These are phyloP conservation scores for Megaceryle alcyon DNA, from an alignment of 2,797 vertebrate species.

Conservation along the genomic window DNA sequence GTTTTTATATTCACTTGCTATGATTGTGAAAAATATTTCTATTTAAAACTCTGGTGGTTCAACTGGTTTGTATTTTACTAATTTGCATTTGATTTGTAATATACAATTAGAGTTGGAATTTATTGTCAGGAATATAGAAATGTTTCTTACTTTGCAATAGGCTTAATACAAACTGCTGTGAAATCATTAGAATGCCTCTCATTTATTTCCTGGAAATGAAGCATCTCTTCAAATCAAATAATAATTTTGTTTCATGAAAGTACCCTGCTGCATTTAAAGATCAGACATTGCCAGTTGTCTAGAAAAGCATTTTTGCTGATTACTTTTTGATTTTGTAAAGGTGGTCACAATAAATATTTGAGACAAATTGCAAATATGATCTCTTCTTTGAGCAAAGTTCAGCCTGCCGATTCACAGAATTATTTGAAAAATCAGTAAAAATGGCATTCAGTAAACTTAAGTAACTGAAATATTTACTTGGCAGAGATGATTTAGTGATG, in stretches of 20 bases:
- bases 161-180: not conserved
- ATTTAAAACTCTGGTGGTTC: not conserved
- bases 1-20: not conserved
- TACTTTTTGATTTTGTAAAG: not conserved
- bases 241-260: not conserved
- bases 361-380: not conserved
- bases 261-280: not conserved
- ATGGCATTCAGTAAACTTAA: not conserved
- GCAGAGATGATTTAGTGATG: constrained; percentile 98
- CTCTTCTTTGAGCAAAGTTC: not conserved
- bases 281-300: not conserved
- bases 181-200: not conserved
- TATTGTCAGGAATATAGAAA: not conserved
- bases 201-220: not conserved
- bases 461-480: constrained; percentile 84
- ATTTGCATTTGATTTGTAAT: not conserved
- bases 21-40: not conserved
- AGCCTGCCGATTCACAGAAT: not conserved
- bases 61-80: not conserved
- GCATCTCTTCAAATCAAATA: not conserved
- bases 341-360: not conserved
- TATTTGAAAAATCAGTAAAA: not conserved
- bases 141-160: not conserved
- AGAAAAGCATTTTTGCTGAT: not conserved
- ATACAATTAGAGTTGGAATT: not conserved